Evolutionary conservation across 92 coral and sea anemone genomes (phyloP).

Genomic region (Nematostella vectensis): DNA sequence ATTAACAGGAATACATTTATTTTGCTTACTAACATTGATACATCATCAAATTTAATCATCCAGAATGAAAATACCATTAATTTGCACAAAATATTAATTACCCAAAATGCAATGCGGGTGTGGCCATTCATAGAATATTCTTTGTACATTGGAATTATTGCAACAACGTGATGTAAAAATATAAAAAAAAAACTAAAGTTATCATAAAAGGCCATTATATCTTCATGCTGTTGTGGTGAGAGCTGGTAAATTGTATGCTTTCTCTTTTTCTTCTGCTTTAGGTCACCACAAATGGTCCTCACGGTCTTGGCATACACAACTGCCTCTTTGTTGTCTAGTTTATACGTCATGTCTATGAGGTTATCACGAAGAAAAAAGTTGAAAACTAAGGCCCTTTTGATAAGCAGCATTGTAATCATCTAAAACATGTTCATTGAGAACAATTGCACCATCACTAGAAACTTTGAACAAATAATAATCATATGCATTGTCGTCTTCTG

Average conservation of each 20-base stretch:
- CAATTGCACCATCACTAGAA: conserved; percentile 8
- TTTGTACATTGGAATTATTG: neutral
- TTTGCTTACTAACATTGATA: no score
- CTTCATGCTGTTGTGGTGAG: neutral
- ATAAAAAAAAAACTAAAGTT: neutral
- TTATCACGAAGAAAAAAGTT: conserved; percentile 17
- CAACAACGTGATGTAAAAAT: neutral
- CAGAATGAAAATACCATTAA: no score
- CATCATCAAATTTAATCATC: no score
- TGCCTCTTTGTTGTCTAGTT: conserved; percentile 10
- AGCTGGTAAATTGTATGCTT: neutral
- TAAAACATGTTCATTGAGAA: neutral
- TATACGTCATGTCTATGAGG: conserved; percentile 14
- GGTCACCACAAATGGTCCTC: conserved; percentile 15
- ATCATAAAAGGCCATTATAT: neutral
- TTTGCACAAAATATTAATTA: no score
- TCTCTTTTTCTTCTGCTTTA: neutral
- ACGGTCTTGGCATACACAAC: conserved; percentile 26
- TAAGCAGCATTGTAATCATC: conserved; percentile 12
- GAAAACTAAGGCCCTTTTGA: neutral
- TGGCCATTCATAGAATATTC: neutral
- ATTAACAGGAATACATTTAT: no score
- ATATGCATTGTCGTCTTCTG: conserved; percentile 13
- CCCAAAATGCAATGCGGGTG: neutral
- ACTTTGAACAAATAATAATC: conserved; percentile 17